Conservation (phyloP, 1,140 invertebrate genomes). For the Sinonovacula constricta region DNA sequence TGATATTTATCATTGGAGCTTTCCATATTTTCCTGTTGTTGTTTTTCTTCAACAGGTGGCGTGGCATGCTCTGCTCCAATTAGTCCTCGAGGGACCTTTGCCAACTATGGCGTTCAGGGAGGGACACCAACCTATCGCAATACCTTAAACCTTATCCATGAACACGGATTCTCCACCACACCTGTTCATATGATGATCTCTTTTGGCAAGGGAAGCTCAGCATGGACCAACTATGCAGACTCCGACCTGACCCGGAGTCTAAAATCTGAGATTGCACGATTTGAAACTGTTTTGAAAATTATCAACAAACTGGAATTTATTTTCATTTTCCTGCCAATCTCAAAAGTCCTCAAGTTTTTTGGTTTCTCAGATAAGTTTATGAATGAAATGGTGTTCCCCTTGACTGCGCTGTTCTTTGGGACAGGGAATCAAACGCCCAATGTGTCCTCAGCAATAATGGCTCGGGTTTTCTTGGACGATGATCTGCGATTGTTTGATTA, state of each 20-base stretch:
- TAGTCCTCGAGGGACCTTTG: conserved; percentile 50
- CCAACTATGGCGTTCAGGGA: conserved; percentile 73
- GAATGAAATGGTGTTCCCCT: conserved; percentile 71
- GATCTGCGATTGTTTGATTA: conserved; percentile 71
- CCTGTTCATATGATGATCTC: conserved; percentile 71
- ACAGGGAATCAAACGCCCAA: conserved; percentile 72
- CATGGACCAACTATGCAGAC: conserved; percentile 71
- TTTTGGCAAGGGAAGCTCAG: conserved; percentile 68
- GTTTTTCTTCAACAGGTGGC: conserved; percentile 52
- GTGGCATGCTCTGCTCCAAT: conserved; percentile 63
- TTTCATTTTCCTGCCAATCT: conserved; percentile 71
- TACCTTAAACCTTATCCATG: conserved; percentile 63
- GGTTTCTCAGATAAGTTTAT: conserved; percentile 69
- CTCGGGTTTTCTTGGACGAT: conserved; percentile 71
- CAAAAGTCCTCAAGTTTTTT: conserved; percentile 62
- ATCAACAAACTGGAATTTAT: conserved; percentile 67
- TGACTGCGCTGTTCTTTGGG: conserved; percentile 73
- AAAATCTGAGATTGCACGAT: conserved; percentile 63
- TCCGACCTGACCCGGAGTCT: conserved; percentile 61
- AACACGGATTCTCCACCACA: conserved; percentile 59
- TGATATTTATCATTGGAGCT: too few species aligned
- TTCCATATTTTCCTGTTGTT: too few species aligned
- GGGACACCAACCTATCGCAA: conserved; percentile 68
- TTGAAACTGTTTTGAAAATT: conserved; percentile 61
- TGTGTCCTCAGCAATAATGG: conserved; percentile 70